A percentile compares a stretch with the other conserved stretches of the same genome.
phyloP scores from a whole-genome alignment of 2,797 vertebrate genomes.

The Lutjanus argentimaculatus region DNA sequence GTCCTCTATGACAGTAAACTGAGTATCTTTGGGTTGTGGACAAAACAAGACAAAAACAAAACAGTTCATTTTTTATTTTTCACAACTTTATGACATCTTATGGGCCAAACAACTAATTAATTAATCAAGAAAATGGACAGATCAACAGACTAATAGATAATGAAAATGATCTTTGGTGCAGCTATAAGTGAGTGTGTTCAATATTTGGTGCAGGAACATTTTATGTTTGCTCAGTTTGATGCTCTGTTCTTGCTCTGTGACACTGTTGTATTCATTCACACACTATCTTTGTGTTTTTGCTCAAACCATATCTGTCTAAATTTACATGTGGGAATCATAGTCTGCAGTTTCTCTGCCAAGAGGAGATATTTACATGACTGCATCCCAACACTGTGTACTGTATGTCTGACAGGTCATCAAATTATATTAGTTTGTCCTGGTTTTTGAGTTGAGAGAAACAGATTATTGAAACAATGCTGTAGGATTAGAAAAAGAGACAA shows the following conservation, averaged over 20 bases:
- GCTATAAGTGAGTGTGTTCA: background rate
- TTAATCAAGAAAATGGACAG: no score
- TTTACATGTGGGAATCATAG: background rate
- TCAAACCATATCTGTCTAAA: slow-evolving; percentile 6
- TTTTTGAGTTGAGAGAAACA: slow-evolving; percentile 4
- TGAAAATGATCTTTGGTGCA: no score
- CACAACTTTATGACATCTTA: no score
- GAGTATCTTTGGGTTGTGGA: no score
- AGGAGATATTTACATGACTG: background rate
- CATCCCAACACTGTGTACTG: slow-evolving; percentile 5
- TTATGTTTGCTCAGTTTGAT: background rate
- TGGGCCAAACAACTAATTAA: no score
- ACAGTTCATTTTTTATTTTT: no score
- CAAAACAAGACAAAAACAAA: no score
- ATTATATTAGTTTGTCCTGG: background rate
- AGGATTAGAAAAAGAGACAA: background rate
- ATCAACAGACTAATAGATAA: no score
- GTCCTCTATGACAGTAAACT: no score
- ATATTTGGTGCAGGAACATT: background rate
- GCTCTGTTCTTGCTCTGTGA: background rate
- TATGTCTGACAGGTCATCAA: background rate
- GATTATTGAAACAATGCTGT: background rate
- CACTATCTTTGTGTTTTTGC: background rate
- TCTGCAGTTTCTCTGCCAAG: background rate
- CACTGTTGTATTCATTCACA: background rate